Conservation (phyloP, 2,113 vertebrate genomes). For the Brachypodius melanocephalos region DNA sequence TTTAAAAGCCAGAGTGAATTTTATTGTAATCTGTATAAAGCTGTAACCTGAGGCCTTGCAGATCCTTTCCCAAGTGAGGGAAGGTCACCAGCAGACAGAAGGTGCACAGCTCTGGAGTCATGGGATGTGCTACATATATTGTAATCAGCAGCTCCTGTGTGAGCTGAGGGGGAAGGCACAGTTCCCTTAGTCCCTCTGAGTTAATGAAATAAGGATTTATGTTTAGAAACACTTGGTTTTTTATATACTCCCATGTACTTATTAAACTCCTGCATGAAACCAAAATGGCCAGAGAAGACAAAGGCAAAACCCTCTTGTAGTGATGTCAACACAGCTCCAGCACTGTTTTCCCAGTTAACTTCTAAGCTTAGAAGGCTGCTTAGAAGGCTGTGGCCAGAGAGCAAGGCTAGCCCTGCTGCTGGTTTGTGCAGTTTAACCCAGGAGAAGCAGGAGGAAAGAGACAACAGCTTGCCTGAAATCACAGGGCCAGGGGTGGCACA, state of each 20-base stretch:
- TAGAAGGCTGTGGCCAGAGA: neutral
- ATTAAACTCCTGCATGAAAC: neutral
- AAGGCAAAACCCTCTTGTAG: neutral
- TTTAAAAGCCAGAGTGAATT: neutral
- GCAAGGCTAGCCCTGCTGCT: neutral
- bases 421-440: neutral
- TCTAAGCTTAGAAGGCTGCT: neutral
- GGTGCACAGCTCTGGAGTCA: neutral
- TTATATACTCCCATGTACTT: neutral
- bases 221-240: neutral
- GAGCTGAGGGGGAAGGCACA: neutral
- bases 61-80: neutral
- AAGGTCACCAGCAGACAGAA: neutral
- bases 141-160: neutral
- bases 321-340: neutral
- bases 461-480: neutral
- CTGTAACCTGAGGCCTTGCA: neutral
- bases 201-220: neutral
- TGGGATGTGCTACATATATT: neutral
- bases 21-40: neutral
- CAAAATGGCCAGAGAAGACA: neutral
- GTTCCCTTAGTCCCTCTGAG: neutral
- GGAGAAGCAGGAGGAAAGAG: neutral
- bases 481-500: neutral
- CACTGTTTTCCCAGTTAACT: neutral